Evolutionary conservation across 2,888 invertebrate genomes (phyloP).

Genomic region (Drosophila cognata): DNA sequence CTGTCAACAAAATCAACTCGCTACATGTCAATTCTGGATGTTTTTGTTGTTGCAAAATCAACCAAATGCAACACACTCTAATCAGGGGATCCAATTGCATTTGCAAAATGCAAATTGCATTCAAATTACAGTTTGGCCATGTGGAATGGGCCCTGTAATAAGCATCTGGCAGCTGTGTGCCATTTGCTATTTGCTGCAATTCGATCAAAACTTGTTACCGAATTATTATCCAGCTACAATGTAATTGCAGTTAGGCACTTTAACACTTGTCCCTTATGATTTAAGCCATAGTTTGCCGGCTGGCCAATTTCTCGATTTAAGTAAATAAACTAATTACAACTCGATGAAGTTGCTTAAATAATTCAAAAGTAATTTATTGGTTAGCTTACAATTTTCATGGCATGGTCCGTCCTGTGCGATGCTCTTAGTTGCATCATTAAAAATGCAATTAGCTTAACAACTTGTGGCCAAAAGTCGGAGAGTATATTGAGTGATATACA

Average conservation of each 20-base stretch:
- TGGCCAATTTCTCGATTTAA: neutral
- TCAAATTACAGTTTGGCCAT: constrained; percentile 18
- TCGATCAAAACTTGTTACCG: constrained; percentile 1
- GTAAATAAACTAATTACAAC: neutral
- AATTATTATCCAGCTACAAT: neutral
- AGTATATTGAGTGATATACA: constrained; percentile 7
- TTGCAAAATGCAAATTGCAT: constrained; percentile 30
- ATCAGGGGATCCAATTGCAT: constrained; percentile 20
- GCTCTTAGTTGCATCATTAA: constrained; percentile 11
- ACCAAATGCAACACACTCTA: neutral
- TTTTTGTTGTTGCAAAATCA: neutral
- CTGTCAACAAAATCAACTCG: neutral
- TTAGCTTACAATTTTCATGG: constrained; percentile 13
- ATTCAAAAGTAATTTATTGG: constrained; percentile 12
- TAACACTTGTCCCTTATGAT: constrained; percentile 8
- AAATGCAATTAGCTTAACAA: constrained; percentile 35
- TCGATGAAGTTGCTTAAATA: constrained; percentile 1
- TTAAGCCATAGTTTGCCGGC: neutral
- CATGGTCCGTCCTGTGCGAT: neutral
- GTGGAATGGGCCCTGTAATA: constrained; percentile 12
- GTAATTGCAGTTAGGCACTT: constrained; percentile 7
- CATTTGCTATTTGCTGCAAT: neutral
- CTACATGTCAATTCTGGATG: neutral
- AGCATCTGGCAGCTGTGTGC: constrained; percentile 4
- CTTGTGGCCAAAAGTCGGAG: constrained; percentile 1